Percentiles rank a stretch among this genome's conserved stretches.
phyloP scores from a whole-genome alignment of 2,888 invertebrate species.

The Drosophila peninsularis region DNA sequence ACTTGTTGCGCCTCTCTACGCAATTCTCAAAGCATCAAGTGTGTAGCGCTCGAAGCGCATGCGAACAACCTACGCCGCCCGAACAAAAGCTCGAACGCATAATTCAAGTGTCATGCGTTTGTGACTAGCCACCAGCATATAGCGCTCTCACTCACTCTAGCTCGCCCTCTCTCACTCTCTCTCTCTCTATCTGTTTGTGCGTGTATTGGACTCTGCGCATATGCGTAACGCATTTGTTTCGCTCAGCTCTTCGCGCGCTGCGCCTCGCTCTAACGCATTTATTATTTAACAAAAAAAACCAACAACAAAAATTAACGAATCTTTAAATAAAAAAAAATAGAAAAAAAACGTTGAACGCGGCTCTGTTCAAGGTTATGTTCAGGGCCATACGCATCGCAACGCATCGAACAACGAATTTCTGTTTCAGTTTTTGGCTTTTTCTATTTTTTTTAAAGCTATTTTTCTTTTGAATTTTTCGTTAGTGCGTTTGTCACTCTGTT shows the following conservation, averaged over 20 bases:
- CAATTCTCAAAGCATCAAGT: constrained; percentile 32
- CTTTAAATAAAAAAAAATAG: constrained; percentile 70
- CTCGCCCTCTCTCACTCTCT: constrained; percentile 1
- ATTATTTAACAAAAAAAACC: constrained; percentile 47
- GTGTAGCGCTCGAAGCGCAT: constrained; percentile 49
- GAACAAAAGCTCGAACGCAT: constrained; percentile 56
- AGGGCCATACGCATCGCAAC: constrained; percentile 80
- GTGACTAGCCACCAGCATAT: constrained; percentile 34
- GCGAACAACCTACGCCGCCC: constrained; percentile 35
- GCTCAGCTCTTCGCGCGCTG: constrained; percentile 36
- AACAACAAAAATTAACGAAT: constrained; percentile 67
- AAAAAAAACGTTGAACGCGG: constrained; percentile 49
- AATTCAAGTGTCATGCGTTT: constrained; percentile 64
- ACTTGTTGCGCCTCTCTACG: constrained; percentile 33
- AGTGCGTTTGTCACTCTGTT: constrained; percentile 57
- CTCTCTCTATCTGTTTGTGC: constrained; percentile 5
- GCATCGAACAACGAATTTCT: constrained; percentile 55
- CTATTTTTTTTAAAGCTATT: not conserved
- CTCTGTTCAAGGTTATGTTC: constrained; percentile 83
- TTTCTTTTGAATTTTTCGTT: constrained; percentile 50
- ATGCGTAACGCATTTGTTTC: constrained; percentile 73
- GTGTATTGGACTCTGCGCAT: constrained; percentile 37
- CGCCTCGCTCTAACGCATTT: constrained; percentile 71
- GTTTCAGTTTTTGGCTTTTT: constrained; percentile 41
- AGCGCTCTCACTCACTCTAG: not conserved